A percentile compares a stretch with the other conserved stretches of the same genome.
phyloP scores from a whole-genome alignment of 2,113 vertebrate species.

The Tautogolabrus adspersus region DNA sequence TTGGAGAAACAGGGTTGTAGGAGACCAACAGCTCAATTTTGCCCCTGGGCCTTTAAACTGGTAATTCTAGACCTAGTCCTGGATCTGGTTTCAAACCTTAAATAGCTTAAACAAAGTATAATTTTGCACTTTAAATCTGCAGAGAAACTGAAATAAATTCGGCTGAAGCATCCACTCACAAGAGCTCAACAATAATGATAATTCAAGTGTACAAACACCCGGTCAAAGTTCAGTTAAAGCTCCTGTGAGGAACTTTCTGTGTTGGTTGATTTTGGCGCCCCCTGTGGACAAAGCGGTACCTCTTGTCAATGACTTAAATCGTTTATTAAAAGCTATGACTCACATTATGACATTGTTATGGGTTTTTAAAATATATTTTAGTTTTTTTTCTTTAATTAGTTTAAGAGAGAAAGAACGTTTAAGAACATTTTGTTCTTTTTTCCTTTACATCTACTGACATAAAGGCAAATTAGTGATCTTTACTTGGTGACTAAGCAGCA shows the following conservation, averaged over 20 bases:
- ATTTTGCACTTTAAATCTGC: neutral
- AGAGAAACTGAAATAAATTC: no score
- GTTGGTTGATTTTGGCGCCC: no score
- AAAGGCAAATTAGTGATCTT: neutral
- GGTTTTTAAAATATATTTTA: neutral
- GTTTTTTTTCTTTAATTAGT: neutral
- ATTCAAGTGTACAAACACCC: neutral
- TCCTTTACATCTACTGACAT: neutral
- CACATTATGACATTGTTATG: neutral
- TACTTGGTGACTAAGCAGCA: neutral
- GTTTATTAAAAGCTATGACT: neutral
- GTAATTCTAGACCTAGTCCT: neutral
- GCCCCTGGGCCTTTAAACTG: neutral
- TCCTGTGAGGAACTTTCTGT: no score
- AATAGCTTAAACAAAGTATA: neutral
- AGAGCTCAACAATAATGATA: neutral
- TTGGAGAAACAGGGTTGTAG: no score
- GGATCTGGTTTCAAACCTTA: neutral
- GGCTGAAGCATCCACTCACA: neutral
- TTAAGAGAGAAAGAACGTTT: neutral
- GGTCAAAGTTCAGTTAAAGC: neutral
- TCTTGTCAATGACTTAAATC: neutral
- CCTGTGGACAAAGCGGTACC: no score
- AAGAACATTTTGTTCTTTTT: neutral
- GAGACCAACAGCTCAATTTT: no score